Evolutionary conservation across 2,888 invertebrate species (phyloP).

Genomic region (Drosophila percnosoma): DNA sequence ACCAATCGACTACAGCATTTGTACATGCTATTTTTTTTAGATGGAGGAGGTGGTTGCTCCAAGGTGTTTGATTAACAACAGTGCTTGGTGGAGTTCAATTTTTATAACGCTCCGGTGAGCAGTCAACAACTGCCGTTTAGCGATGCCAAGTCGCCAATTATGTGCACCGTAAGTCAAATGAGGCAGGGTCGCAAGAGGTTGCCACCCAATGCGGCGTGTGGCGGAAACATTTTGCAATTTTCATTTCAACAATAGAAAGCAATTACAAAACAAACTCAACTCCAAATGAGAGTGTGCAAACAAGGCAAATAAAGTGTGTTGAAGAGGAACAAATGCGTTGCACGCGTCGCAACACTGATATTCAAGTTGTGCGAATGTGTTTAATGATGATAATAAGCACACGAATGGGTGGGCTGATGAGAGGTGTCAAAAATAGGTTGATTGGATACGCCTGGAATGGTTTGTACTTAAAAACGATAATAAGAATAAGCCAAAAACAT

Average conservation of each 20-base stretch:
- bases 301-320: constrained; percentile 63
- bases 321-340: constrained; percentile 17
- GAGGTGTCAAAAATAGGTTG: constrained; percentile 53
- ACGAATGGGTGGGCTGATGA: constrained; percentile 42
- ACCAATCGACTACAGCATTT: not conserved
- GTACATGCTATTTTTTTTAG: not conserved
- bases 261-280: constrained; percentile 75
- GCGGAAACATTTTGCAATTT: constrained; percentile 72
- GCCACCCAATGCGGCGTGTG: constrained; percentile 15
- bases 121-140: constrained; percentile 66
- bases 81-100: constrained; percentile 33
- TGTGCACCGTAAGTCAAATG: constrained; percentile 72
- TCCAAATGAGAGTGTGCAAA: constrained; percentile 76
- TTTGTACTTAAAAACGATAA: constrained; percentile 6
- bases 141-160: constrained; percentile 71
- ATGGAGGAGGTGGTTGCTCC: constrained; percentile 1
- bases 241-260: constrained; percentile 76
- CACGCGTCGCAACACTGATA: constrained; percentile 13
- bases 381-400: constrained; percentile 36
- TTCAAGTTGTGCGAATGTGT: not conserved
- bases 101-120: constrained; percentile 28
- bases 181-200: constrained; percentile 9
- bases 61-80: constrained; percentile 45
- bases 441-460: constrained; percentile 54
- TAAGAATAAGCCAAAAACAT: not conserved